Evolutionary conservation across 2,797 vertebrate species (phyloP), one percentile per base, ranked within the genome.

Genomic region (Tragelaphus eurycerus): DNA sequence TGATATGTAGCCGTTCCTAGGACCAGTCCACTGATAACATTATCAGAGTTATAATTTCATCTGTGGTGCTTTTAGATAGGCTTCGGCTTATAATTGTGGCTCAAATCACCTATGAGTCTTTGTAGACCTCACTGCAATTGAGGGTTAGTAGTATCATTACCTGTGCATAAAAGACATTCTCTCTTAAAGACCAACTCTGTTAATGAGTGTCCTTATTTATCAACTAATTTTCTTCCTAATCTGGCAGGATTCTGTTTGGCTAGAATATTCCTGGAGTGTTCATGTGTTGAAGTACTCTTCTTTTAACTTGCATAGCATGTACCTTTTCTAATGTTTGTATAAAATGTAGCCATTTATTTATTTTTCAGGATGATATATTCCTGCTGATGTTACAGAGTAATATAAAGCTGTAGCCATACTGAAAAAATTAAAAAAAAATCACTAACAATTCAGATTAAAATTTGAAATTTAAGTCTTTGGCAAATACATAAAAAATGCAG

Each of bases 31-130:
- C 7, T 38, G 21, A 15, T 83, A 16, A 83, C 21, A 97, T 98
- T 98, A 98, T 81, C 71, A 87, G 95, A 93, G 96, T 97, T 98
- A 97, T 92, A 96, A 85, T 96, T 98, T 94, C 71, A 93, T 97
- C 92, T 97, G 59, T 98, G 79, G 97, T 92, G 34, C n/a, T 89
- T 96, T 82, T 88, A 83, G 60, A 17, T 46, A 54, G 67, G 16
- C 12, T 59, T 55, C 85, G 46, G 34, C 38, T 82, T 89, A 67
- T 43, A 62, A n/a, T 60, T 55, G 60, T 54, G 17, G 38, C 27
- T 94, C 29, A 50, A 82, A 86, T 96, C 57, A 96, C 7, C n/a
- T 97, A 78, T 62, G 38, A n/a, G 31, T 89, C 86, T 85, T 62
- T 84, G 55, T 91, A 88, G 11, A 50, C 43, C 11, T 97, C 21